Evolutionary conservation across 2,888 invertebrate species (phyloP).

Genomic region (Tenthredo notha): DNA sequence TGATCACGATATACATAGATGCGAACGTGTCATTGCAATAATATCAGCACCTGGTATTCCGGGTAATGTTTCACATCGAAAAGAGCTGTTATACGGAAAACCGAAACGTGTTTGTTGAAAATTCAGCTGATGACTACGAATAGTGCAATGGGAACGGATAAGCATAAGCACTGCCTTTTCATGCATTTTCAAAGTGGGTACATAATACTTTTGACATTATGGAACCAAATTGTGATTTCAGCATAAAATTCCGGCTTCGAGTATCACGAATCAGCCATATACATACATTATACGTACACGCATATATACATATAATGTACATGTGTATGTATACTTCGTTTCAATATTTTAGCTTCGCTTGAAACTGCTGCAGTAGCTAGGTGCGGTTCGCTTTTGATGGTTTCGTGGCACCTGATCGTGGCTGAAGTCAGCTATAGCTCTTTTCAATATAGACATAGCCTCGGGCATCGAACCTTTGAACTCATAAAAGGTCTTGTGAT

Average conservation of each 20-base stretch:
- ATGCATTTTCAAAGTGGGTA: not conserved
- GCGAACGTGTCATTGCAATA: slow-evolving; percentile 5
- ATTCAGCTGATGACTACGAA: not conserved
- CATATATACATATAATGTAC: not conserved
- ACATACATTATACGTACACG: not conserved
- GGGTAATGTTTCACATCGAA: not conserved
- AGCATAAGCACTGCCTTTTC: not conserved
- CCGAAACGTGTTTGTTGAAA: not conserved
- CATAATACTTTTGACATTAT: not conserved
- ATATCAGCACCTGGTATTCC: not conserved
- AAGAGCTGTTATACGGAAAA: not conserved
- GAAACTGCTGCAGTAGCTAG: not conserved
- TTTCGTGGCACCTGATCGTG: slow-evolving; percentile 5
- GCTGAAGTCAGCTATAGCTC: not conserved
- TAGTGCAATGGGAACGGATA: not conserved
- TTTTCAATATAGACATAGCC: slow-evolving; percentile 26
- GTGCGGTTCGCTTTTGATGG: slow-evolving; percentile 28
- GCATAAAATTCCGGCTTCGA: not conserved
- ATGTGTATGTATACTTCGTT: not conserved
- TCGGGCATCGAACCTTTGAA: slow-evolving; percentile 5
- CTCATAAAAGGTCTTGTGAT: slow-evolving; percentile 7
- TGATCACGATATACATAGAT: not conserved
- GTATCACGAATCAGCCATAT: not conserved
- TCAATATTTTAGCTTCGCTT: not conserved
- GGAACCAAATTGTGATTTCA: not conserved